Evolutionary conservation across 2,113 vertebrate species (phyloP).

Genomic region (Thoracochromis brauschi): DNA sequence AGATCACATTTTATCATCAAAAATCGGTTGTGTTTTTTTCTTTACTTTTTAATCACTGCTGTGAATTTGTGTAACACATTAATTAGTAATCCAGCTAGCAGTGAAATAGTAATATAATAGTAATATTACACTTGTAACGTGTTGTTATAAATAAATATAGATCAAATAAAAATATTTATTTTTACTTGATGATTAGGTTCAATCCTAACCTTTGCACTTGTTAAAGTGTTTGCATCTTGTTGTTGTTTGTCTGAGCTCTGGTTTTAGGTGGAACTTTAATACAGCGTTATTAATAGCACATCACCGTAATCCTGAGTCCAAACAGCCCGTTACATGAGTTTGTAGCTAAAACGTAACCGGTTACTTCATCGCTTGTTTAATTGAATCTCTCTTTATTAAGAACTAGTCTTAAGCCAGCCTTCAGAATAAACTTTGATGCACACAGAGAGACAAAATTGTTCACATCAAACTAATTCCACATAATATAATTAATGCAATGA

Average conservation of each 20-base stretch:
- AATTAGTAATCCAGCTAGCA: background rate
- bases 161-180: background rate
- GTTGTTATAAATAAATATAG: background rate
- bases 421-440: background rate
- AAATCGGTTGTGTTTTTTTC: background rate
- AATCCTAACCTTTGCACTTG: background rate
- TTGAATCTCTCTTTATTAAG: background rate
- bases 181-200: background rate
- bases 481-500: background rate
- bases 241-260: background rate
- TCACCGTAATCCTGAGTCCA: background rate
- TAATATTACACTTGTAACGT: background rate
- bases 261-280: background rate
- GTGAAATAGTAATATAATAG: background rate
- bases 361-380: background rate
- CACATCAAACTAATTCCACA: background rate
- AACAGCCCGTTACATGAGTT: background rate
- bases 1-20: background rate
- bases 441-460: background rate
- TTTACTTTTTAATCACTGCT: background rate
- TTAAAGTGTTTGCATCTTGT: background rate
- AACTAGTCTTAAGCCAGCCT: background rate
- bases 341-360: background rate
- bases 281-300: background rate
- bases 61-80: background rate